Conservation (phyloP, 2,113 vertebrate genomes). For the Cephalopholis sonnerati region DNA sequence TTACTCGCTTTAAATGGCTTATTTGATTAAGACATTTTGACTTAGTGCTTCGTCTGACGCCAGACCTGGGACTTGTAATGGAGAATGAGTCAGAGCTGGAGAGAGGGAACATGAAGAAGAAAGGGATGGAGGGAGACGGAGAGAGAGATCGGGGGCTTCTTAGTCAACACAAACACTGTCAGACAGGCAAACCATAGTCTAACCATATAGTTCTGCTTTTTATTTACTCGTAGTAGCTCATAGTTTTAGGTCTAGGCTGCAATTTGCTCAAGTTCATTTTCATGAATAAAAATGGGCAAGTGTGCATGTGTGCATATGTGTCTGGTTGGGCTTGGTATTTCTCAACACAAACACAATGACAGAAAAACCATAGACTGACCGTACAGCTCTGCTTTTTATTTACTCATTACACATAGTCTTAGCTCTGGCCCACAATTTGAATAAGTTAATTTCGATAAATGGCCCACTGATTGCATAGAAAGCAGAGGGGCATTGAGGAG, state of each 20-base stretch:
- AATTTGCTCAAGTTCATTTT: conserved; percentile 51
- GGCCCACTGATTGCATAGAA: conserved; percentile 52
- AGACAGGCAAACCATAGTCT: conserved; percentile 40
- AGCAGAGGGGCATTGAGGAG: conserved; percentile 34
- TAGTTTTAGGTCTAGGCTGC: conserved; percentile 32
- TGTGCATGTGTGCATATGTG: conserved; percentile 21
- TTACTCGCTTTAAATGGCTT: conserved; percentile 68
- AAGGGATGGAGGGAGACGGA: conserved; percentile 19
- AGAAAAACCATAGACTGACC: conserved; percentile 36
- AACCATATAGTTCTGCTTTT: conserved; percentile 59
- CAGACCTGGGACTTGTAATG: conserved; percentile 71
- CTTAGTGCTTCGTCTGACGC: conserved; percentile 63
- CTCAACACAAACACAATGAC: conserved; percentile 54
- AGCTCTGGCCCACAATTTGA: conserved; percentile 36
- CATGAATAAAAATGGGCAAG: conserved; percentile 36
- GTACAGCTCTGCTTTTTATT: conserved; percentile 49
- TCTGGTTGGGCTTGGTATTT: conserved; percentile 33
- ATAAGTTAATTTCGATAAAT: conserved; percentile 59
- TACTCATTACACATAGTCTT: conserved; percentile 25
- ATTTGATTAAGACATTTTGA: conserved; percentile 73
- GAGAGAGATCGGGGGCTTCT: conserved; percentile 40
- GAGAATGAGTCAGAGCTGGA: conserved; percentile 79
- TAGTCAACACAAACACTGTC: conserved; percentile 50
- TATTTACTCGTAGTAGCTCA: conserved; percentile 34
- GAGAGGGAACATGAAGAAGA: conserved; percentile 43